Base-by-base conservation (phyloP, 2,888 invertebrate genomes). In the Gisinianus flammeolus region DNA sequence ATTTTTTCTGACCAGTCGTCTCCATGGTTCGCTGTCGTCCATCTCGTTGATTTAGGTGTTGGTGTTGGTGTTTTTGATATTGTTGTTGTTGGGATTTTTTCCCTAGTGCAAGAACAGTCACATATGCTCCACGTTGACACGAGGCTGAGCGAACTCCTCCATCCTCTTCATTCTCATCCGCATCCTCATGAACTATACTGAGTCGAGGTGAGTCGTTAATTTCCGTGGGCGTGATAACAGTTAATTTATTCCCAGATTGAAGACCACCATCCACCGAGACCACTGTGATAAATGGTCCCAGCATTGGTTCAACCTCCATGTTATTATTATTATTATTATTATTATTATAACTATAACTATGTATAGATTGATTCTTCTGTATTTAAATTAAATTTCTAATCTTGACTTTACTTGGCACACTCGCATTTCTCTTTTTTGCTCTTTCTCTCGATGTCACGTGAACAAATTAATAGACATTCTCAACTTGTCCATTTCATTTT, bases 281-380 rank as follows among this genome's bases (percentile, higher is more conserved):
- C 69, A 84, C 84, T 66, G 84, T 84, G 62, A 84, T 83, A 72
- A 84, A 84, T 68, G 84, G 84, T 28, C 84, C 84, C 35, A 66
- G 24, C 30, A 71, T 68, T n/a, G 69, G 35, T 2, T 67, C 70
- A 24, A 69, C 56, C 33, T 58, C 58, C 58, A 58, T 58, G 31
- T 72, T 58, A 26, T 58, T 33, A 24, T 58, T 58, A n/a, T 44
- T 44, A 44, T 44, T 12, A 44, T 5, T 44, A 44, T 19, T 44
- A 19, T 44, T 16, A 35, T 35, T 35, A 12, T 35, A 35, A 44
- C 44, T 16, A 44, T 1, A 44, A 2, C 16, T 12, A 24, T 58
- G n/a, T 22, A 22, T 22, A 24, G 6, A 24, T 58, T n/a, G 16
- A 44, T 44, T 44, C 8, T 44, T 10, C 44, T 10, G 44, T 10